Base-by-base conservation (phyloP, 53 echinoderm and acorn worm species). In the Stichopus horrens region DNA sequence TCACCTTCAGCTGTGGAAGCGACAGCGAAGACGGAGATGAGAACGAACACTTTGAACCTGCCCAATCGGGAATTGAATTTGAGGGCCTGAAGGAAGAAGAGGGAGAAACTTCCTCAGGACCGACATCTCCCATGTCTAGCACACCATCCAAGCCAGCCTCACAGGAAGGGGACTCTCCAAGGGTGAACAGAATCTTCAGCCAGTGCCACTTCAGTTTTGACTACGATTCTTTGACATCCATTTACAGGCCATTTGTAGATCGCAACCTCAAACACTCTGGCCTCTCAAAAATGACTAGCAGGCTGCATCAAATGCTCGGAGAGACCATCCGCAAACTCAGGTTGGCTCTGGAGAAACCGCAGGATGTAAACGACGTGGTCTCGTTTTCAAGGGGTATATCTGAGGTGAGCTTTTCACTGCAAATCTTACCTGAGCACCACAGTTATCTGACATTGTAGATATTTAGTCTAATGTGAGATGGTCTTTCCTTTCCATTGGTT, bases 141-240 rank as follows among this genome's bases (percentile, higher is more conserved):
- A 93, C 95, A 5, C 95, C 93, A 8, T 86, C 89, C 8, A 54
- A 77, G 59, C 83, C 86, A n/a, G 89, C 91, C 14, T 92, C 94
- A 7, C 78, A 83, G 5, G 23, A 71, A 37, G 95, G 86, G 21
- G 94, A 93, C 67, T 94, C 93, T 5, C 95, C 95, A 5, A 95
- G 95, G 14, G 86, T 94, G 7, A 92, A 89, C 57, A 81, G 96
- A n/a, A 95, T 96, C 75, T 93, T 96, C 88, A 96, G 96, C 66
- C 89, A 93, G 60, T 96, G 96, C 74, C 96, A 96, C 77, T 96
- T 96, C 75, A 96, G 96, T 74, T 96, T 96, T 87, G 96, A 96
- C 90, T 95, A 95, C 73, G 95, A 95, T 58, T 89, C 90, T 4
- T 67, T 95, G 37, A 96, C 98, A 5, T 95, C 92, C 74, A 93